Evolutionary conservation across 2,113 vertebrate species (phyloP), one percentile per base, ranked within the genome.

Genomic region (Mormyrus iriodes): DNA sequence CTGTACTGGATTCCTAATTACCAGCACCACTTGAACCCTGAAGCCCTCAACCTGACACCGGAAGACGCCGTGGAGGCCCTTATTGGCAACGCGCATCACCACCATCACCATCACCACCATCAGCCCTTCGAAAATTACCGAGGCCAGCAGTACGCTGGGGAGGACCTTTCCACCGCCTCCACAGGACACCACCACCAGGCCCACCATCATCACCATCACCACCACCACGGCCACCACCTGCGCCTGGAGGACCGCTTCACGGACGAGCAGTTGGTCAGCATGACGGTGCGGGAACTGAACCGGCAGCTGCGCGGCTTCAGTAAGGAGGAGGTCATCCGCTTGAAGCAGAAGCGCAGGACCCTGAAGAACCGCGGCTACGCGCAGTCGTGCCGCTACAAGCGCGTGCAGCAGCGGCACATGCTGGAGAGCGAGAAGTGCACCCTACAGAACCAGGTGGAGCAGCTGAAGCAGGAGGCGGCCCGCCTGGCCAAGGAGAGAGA

Each of bases 331-430:
- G 98, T 99, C 91, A 97, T 98, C 93, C 97, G 98, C 82, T 97
- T 99, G 87, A 99, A 99, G 96, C 98, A 99, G 97, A 99, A 99
- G 96, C 94, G 98, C 86, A 96, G 98, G 95, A 99, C 98, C 87
- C 95, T 99, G 92, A 99, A 99, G 97, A 99, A 99, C 97, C 97
- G 98, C 3, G 98, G 98, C 94, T 99, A 99, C 95, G 98, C 98
- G 86, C 98, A 99, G 90, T 99, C 97, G 46, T 99, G 98, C 95
- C 97, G 98, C 90, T 99, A 98, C 97, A 99, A 99, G 93, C 96
- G 98, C 91, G 98, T 99, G 89, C 98, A 99, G 96, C 98, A 99
- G 69, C 93, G 98, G 95, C 98, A 99, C 96, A 97, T 99, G 94
- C 94, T 99, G 94, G 98, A 99, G 96, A 97, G 95, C 82, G 98